Percentiles rank a stretch among this genome's conserved stretches.
Conservation (phyloP, 2,888 invertebrate genomes). For the Subacronicta megacephala region DNA sequence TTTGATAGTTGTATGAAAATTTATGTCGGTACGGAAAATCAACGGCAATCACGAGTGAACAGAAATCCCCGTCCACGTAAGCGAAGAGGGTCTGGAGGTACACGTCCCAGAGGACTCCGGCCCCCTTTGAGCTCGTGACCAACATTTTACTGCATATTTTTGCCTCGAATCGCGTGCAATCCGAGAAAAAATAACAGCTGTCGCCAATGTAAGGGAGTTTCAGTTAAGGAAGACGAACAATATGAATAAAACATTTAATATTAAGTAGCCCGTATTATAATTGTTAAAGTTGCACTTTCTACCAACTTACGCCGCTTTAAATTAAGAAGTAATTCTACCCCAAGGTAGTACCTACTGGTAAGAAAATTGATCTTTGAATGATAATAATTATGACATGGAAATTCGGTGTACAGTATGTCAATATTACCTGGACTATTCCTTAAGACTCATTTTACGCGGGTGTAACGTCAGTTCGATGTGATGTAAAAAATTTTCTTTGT, state of each 20-base stretch:
- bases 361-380: no score
- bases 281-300: slow-evolving; percentile 6
- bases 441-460: background rate
- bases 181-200: slow-evolving; percentile 28
- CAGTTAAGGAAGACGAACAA: slow-evolving; percentile 3
- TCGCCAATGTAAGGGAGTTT: slow-evolving; percentile 1
- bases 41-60: slow-evolving; percentile 51
- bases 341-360: no score
- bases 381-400: no score
- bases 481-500: slow-evolving; percentile 85
- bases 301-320: no score
- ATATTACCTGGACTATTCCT: no score
- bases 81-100: slow-evolving; percentile 24
- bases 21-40: slow-evolving; percentile 46
- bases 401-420: no score
- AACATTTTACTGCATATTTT: slow-evolving; percentile 63
- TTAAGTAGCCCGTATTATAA: background rate
- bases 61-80: background rate
- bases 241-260: slow-evolving; percentile 1
- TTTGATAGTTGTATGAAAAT: slow-evolving; percentile 44
- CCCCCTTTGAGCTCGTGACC: slow-evolving; percentile 60
- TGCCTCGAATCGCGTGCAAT: slow-evolving; percentile 25
- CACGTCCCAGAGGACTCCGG: slow-evolving; percentile 49
- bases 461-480: slow-evolving; percentile 69
- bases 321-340: no score